A percentile compares a stretch with the other conserved stretches of the same genome.
These are phyloP conservation scores for Nasonia giraulti DNA, from an alignment of 1,140 invertebrate species.

Conservation along the genomic window DNA sequence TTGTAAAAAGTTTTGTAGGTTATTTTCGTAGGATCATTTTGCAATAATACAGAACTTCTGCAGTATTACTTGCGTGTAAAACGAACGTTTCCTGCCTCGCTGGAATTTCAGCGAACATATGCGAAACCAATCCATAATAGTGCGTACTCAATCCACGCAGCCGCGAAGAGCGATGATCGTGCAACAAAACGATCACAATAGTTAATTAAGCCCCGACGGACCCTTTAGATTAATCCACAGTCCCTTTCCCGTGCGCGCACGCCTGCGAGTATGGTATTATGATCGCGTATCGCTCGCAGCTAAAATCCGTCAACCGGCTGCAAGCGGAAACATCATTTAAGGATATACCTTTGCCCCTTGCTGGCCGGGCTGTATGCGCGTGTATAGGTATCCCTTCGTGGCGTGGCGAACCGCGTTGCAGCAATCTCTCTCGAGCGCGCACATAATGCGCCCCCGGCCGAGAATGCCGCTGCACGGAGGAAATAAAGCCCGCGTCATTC, in stretches of 20 bases:
- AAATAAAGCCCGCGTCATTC: not conserved
- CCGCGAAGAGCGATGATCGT: not conserved
- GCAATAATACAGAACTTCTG: too few relatives aligned
- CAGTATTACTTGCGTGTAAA: too few relatives aligned
- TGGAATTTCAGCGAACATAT: too few relatives aligned
- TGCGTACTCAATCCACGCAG: too few relatives aligned
- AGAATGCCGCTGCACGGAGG: not conserved
- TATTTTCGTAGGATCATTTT: too few relatives aligned
- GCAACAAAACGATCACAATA: not conserved
- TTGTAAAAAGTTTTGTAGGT: too few relatives aligned
- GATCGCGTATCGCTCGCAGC: not conserved
- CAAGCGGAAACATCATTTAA: conserved; percentile 1
- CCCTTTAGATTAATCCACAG: not conserved
- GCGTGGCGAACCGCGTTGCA: not conserved
- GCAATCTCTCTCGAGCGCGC: too few relatives aligned
- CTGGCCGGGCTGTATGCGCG: not conserved
- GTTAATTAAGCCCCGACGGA: not conserved
- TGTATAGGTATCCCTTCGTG: not conserved
- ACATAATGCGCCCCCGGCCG: too few relatives aligned
- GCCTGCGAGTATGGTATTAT: not conserved
- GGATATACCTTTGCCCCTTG: not conserved
- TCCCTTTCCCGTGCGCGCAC: not conserved
- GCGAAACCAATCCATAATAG: too few relatives aligned
- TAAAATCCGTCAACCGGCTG: not conserved
- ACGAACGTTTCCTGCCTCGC: too few relatives aligned